Percentiles rank a stretch among this genome's conserved stretches.
These are phyloP conservation scores for Macrophya annulata DNA, from an alignment of 2,888 invertebrate genomes.

Conservation along the genomic window DNA sequence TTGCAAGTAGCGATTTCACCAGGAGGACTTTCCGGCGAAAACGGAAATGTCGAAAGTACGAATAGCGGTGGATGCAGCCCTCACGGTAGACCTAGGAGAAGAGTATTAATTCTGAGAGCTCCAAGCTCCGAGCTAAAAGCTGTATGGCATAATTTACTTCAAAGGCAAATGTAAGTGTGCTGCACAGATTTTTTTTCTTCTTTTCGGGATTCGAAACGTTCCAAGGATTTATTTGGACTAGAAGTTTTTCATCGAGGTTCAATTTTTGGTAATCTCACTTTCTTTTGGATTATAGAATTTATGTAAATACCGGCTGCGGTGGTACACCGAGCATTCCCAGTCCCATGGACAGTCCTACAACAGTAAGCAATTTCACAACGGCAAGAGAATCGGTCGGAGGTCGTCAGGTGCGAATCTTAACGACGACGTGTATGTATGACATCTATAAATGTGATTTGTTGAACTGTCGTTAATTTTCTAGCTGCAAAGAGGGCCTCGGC, in stretches of 20 bases:
- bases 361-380: slow-evolving; percentile 66
- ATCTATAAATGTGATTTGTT: background rate
- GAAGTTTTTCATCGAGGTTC: background rate
- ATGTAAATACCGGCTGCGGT: slow-evolving; percentile 90
- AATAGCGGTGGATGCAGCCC: slow-evolving; percentile 76
- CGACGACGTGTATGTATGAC: background rate
- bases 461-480: background rate
- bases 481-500: slow-evolving; percentile 32
- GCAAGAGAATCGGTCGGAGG: slow-evolving; percentile 70
- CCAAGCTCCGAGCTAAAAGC: slow-evolving; percentile 93
- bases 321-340: slow-evolving; percentile 88
- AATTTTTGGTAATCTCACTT: slow-evolving; percentile 1
- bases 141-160: slow-evolving; percentile 94
- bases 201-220: background rate
- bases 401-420: slow-evolving; percentile 70
- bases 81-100: slow-evolving; percentile 81
- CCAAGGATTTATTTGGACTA: background rate
- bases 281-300: slow-evolving; percentile 84
- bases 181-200: background rate
- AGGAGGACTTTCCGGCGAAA: slow-evolving; percentile 69
- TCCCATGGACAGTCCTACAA: slow-evolving; percentile 85
- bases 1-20: slow-evolving; percentile 82
- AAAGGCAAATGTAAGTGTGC: slow-evolving; percentile 90
- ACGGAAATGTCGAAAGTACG: slow-evolving; percentile 68
- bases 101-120: slow-evolving; percentile 88